phyloP scores from a whole-genome alignment of 2,113 vertebrate genomes.

The Lates calcarifer region DNA sequence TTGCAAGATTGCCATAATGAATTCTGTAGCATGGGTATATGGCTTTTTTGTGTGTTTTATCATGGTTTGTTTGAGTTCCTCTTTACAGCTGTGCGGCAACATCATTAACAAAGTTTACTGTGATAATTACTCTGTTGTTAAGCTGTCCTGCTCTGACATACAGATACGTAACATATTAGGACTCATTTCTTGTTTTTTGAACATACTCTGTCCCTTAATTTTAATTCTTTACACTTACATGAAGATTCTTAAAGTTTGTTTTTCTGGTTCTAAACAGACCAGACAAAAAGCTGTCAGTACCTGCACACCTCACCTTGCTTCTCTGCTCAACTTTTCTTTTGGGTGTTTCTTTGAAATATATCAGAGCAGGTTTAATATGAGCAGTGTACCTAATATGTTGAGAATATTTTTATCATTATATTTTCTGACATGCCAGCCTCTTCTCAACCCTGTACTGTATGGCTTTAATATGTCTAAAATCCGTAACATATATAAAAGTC shows the following conservation, averaged over 20 bases:
- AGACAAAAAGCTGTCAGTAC: too few relatives aligned
- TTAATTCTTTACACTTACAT: conserved; percentile 49
- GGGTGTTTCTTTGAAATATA: conserved; percentile 60
- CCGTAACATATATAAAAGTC: conserved; percentile 28
- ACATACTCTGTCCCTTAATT: too few relatives aligned
- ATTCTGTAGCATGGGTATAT: background rate
- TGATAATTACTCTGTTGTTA: conserved; percentile 68
- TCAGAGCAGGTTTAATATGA: conserved; percentile 62
- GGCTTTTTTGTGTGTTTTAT: background rate
- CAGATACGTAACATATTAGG: conserved; percentile 66
- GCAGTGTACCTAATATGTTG: conserved; percentile 39
- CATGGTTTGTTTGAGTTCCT: conserved; percentile 36
- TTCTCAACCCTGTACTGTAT: too few relatives aligned
- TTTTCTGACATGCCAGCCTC: too few relatives aligned
- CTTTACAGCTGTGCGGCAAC: conserved; percentile 65
- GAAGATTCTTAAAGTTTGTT: conserved; percentile 37
- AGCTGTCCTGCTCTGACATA: conserved; percentile 70
- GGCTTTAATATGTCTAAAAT: conserved; percentile 64
- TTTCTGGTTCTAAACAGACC: too few relatives aligned
- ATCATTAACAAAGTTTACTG: conserved; percentile 67
- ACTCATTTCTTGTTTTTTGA: background rate
- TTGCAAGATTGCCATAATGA: fast-evolving
- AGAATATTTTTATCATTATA: conserved; percentile 62
- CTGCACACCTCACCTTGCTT: too few relatives aligned
- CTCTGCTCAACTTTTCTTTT: too few relatives aligned